phyloP scores from a whole-genome alignment of 2,888 invertebrate species.

The Empis livida region DNA sequence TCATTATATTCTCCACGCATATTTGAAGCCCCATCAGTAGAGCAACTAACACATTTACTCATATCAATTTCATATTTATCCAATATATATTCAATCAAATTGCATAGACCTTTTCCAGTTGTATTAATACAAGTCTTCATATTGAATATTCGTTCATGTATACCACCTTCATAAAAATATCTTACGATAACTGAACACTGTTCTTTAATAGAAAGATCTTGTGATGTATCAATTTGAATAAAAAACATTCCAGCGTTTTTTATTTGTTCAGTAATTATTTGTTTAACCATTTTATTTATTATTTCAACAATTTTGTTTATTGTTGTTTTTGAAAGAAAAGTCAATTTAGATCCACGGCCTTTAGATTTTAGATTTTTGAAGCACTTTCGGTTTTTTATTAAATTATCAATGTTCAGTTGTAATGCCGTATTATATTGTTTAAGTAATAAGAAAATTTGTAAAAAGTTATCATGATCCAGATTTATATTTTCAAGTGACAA shows the following conservation, averaged over 20 bases:
- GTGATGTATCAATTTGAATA: slow-evolving; percentile 1
- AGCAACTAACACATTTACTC: neutral
- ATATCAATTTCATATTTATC: neutral
- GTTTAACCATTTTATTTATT: slow-evolving; percentile 1
- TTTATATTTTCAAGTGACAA: slow-evolving; percentile 1
- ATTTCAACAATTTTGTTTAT: slow-evolving; percentile 1
- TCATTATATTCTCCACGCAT: neutral
- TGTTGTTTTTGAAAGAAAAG: slow-evolving; percentile 1
- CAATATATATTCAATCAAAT: slow-evolving; percentile 1
- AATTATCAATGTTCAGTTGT: slow-evolving; percentile 1
- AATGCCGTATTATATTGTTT: neutral
- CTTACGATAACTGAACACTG: neutral
- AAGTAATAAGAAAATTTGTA: slow-evolving; percentile 1
- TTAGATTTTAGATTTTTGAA: neutral
- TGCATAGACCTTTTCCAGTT: neutral
- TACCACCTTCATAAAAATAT: neutral
- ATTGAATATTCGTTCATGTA: neutral
- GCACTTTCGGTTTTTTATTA: neutral
- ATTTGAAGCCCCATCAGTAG: neutral
- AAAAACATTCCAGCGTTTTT: slow-evolving; percentile 1
- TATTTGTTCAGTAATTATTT: slow-evolving; percentile 1
- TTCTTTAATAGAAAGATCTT: neutral
- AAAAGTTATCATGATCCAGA: slow-evolving; percentile 1
- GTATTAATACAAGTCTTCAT: neutral
- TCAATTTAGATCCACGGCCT: neutral